Conservation (phyloP, 2,888 invertebrate genomes). For the Caenorhabditis sulstoni region DNA sequence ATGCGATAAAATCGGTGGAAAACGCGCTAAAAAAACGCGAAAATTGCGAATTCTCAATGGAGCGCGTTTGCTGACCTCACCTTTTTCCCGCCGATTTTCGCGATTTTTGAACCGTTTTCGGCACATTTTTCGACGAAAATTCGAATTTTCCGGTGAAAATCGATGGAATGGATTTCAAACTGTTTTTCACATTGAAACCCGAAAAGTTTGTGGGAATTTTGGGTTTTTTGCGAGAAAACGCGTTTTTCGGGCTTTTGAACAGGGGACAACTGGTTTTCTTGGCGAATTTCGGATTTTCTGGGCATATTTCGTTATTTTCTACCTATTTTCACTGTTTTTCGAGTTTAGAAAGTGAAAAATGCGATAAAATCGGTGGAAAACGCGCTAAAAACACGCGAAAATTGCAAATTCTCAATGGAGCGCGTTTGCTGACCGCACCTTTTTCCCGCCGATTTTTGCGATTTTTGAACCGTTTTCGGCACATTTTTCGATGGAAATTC, state of each 20-base stretch:
- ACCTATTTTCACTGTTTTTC: background rate
- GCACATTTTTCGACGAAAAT: background rate
- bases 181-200: no score
- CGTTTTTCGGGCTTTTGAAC: no score
- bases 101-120: background rate
- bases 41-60: background rate
- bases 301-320: no score
- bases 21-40: background rate
- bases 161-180: no score
- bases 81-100: background rate
- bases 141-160: background rate
- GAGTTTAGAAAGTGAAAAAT: background rate
- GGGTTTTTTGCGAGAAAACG: background rate
- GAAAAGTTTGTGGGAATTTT: no score
- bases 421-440: conserved; percentile 2
- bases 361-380: background rate
- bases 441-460: background rate
- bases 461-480: background rate
- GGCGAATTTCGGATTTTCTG: background rate
- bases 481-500: background rate
- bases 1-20: background rate
- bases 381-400: background rate
- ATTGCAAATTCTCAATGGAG: background rate
- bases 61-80: conserved; percentile 3
- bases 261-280: background rate